Evolutionary conservation across 2,113 vertebrate species (phyloP).

Genomic region (Chaetops frenatus): DNA sequence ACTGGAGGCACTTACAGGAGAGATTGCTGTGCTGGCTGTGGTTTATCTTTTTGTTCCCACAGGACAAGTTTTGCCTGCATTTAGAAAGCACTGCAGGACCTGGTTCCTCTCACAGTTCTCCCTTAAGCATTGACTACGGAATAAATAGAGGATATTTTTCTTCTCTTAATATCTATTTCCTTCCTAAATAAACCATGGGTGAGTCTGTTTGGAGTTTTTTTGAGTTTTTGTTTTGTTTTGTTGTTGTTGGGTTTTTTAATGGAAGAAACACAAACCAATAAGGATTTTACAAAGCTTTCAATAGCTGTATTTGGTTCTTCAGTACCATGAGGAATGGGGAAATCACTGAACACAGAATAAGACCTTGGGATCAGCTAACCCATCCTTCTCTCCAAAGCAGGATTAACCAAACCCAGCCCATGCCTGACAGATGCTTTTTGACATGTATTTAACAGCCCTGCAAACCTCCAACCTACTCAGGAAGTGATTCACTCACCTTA

Average conservation of each 20-base stretch:
- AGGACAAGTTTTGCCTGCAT: neutral
- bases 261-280: neutral
- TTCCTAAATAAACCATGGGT: constrained; percentile 25
- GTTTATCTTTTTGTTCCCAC: neutral
- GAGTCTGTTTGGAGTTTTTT: neutral
- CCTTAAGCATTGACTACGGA: neutral
- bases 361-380: neutral
- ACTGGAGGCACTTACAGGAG: neutral
- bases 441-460: neutral
- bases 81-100: neutral
- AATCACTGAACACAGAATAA: neutral
- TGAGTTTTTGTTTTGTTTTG: neutral
- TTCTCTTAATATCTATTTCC: neutral
- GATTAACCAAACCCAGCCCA: neutral
- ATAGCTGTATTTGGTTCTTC: neutral
- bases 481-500: neutral
- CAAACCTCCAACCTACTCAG: neutral
- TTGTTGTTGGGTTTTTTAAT: neutral
- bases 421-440: neutral
- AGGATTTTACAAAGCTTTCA: neutral
- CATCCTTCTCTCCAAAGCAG: neutral
- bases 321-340: neutral
- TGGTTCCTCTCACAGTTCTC: neutral
- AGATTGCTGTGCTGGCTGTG: neutral
- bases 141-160: constrained; percentile 28